Base-by-base conservation (phyloP, 1,140 invertebrate species). In the Conus ventricosus region DNA sequence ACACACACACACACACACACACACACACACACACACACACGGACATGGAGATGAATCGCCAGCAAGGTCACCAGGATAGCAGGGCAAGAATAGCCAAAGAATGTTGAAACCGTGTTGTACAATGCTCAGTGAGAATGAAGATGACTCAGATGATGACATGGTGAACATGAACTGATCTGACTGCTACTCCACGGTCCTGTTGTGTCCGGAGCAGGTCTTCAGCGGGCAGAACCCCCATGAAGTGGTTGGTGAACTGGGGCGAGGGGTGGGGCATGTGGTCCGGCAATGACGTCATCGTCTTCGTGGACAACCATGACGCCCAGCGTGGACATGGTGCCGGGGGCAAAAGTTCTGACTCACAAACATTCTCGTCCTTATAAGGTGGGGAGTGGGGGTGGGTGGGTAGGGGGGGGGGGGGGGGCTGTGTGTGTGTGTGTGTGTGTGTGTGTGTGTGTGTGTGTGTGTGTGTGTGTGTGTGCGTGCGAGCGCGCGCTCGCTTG, bases 221-320 rank as follows among this genome's bases (percentile, higher is more conserved):
- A 87, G 92, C 82, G 82, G 85, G 25, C 84, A 91, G 27, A 92
- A 93, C 86, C 88, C 88, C 92, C 63, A 91, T 94, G 78, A 93
- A 93, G 82, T 93, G 90, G 84, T 89, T 95, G 88, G 53, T 86
- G 23, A 95, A 91, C 85, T 94, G 93, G 87, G 93, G 93, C 23
- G 85, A 87, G 27, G 89, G 85, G 0, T 94, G 96, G 93, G 93
- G 93, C 7, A 94, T 95, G 91, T 92, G 95, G 23, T 90, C 88
- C 20, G 87, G 93, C 25, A 91, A 91, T 67, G 93, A 95, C 89
- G 94, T 95, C 20, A 90, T 96, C 53, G 94, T 94, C 51, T 96
- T 96, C 88, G 91, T 96, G 51, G 95, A 95, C 90, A 96, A 96
- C 92, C 95, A 96, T 90, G 95, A 95, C 92, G 96, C 96, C 91